A percentile compares a stretch with the other conserved stretches of the same genome.
Evolutionary conservation across 1,140 invertebrate genomes (phyloP).

Genomic region (Zaprionus gabonicus): DNA sequence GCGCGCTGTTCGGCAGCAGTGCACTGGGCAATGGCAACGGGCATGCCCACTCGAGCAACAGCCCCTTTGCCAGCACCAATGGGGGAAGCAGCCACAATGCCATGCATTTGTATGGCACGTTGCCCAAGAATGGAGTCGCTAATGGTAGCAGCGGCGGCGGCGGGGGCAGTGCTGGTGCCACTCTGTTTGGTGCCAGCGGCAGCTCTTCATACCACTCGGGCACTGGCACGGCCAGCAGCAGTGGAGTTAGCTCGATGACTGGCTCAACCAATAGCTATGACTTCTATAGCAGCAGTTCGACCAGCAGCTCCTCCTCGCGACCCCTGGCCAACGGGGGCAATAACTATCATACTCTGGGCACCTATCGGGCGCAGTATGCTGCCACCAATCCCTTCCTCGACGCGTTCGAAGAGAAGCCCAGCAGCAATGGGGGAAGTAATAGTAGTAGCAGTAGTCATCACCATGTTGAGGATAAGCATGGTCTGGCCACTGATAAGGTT

Average conservation of each 20-base stretch:
- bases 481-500: conserved; percentile 30
- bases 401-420: conserved; percentile 76
- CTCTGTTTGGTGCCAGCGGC: conserved; percentile 57
- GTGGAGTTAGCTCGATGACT: conserved; percentile 82
- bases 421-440: conserved; percentile 48
- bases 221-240: conserved; percentile 76
- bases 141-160: conserved; percentile 15
- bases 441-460: conserved; percentile 41
- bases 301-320: conserved; percentile 30
- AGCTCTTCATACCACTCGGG: conserved; percentile 64
- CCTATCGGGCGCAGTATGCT: conserved; percentile 82
- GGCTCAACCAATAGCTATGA: conserved; percentile 83
- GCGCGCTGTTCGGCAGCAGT: conserved; percentile 67
- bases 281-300: conserved; percentile 67
- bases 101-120: conserved; percentile 79
- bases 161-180: conserved; percentile 52
- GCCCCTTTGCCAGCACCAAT: conserved; percentile 69
- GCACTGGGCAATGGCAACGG: conserved; percentile 52
- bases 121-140: conserved; percentile 74
- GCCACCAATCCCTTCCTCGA: conserved; percentile 84
- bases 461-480: conserved; percentile 53
- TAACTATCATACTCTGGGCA: conserved; percentile 82
- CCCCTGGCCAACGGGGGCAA: conserved; percentile 74
- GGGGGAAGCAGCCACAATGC: conserved; percentile 69
- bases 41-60: conserved; percentile 51